Evolutionary conservation across 2,888 invertebrate species (phyloP), one percentile per base, ranked within the genome.

Genomic region (Drepana falcataria): DNA sequence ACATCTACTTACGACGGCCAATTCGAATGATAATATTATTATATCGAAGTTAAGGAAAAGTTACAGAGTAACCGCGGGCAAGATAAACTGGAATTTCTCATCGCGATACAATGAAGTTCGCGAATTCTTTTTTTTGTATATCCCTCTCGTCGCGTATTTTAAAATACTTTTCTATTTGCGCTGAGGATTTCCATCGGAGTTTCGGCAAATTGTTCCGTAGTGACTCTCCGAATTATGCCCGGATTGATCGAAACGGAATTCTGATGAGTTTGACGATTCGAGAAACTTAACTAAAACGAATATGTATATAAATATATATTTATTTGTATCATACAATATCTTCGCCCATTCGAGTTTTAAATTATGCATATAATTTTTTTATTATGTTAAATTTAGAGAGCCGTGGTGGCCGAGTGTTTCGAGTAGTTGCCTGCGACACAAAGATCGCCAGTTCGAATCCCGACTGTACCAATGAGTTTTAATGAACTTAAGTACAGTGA

Each of bases 11-110:
- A 65, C 66, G 60, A 53, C 63, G 67, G 68, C 66, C 63, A 62
- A 66, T 68, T 65, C 59, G 69, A 79, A 79, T 75, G 79, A 82
- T 83, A 84, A 85, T 83, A 81, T 82, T 85, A 79, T 83, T 82
- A 73, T 65, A 75, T 71, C 71, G 63, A 75, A 83, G 78, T 81
- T 75, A 71, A 64, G 51, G 49, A 40, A 34, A 51, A 51, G 51
- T 51, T 51, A 9, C 64, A 63, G 58, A 64, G 55, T 62, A 56
- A 63, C 67, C 63, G 61, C 60, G 64, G 63, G 67, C 68, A 79
- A 83, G 77, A 82, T 77, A 83, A 84, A 85, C 84, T 77, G 70
- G 61, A 70, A 79, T 81, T 76, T 76, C 74, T 75, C 77, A 70
- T 76, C 71, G 65, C 75, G 66, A 73, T 77, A 81, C 83, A 83